phyloP scores from a whole-genome alignment of 2,113 vertebrate genomes.

The Rhynchopsitta pachyrhyncha region DNA sequence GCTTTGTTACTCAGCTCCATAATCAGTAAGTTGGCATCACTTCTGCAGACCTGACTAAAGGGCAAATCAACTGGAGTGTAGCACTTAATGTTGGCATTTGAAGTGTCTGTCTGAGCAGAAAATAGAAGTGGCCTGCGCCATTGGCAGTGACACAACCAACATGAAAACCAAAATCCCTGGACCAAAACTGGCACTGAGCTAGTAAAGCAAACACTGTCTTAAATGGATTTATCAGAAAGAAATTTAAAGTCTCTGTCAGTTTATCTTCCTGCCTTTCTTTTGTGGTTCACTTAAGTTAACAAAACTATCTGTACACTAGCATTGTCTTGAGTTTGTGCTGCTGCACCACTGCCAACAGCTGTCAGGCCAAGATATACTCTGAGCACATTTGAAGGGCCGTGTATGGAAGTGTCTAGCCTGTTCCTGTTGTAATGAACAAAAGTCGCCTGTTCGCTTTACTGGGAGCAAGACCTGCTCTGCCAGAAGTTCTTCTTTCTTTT shows the following conservation, averaged over 20 bases:
- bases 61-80: background rate
- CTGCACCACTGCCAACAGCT: constrained; percentile 1
- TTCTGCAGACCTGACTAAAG: constrained; percentile 13
- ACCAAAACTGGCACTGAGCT: background rate
- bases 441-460: background rate
- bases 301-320: background rate
- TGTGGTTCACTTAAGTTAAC: background rate
- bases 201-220: background rate
- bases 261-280: background rate
- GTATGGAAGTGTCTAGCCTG: background rate
- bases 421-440: background rate
- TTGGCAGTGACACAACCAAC: background rate
- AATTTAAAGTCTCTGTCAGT: background rate
- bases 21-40: background rate
- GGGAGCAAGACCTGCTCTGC: background rate
- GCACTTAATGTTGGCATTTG: background rate
- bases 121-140: background rate
- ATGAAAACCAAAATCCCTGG: background rate
- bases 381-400: background rate
- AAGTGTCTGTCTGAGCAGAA: background rate
- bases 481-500: background rate
- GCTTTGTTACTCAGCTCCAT: background rate
- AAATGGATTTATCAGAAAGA: background rate
- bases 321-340: background rate
- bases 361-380: background rate